Base-by-base conservation (phyloP, 2,797 vertebrate species). In the Centroberyx gerrardi region DNA sequence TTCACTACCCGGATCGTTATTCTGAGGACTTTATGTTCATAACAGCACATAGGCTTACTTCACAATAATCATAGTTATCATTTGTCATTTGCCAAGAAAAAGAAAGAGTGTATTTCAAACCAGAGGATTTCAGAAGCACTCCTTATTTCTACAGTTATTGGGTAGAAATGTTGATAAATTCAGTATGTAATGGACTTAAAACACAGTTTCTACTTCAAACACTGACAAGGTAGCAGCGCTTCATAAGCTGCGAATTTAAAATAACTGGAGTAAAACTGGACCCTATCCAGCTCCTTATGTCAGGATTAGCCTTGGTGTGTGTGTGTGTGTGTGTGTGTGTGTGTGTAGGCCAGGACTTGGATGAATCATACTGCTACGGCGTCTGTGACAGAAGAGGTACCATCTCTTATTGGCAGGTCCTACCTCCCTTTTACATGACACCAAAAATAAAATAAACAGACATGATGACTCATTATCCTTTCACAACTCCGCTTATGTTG, bases 391-490 rank as follows among this genome's bases (percentile, higher is more conserved):
- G 56, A 18, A n/a, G 64, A 66, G 72, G 31, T 79, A 53, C 69
- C 65, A 76, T 36, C 51, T 60, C 71, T 72, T 81, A 78, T 75
- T 85, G 80, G 58, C 62, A 66, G 72, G 53, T 4, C 44, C 69
- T 60, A 15, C 65, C 12, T 5, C 1, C 46, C 3, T 36, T 56
- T 78, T 62, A 68, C 56, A 14, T 54, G 70, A 56, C 64, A 66
- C 80, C 78, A 78, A 72, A 85, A 83, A 87, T 83, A 90, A 88
- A 86, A 15, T 29, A 28, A 13, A 83, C 76, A 86, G 55, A 42
- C 72, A 63, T 42, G 59, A 72, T 87, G 85, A 89, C 75, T 88
- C 87, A 63, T 46, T 48, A 46, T 46, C 22, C 52, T 54, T 54
- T 54, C 22, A 87, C 33, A 9, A 49, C 62, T 84, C 54, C 82